These are phyloP conservation scores for Streptopelia turtur DNA, from an alignment of 2,797 vertebrate genomes.

Conservation along the genomic window DNA sequence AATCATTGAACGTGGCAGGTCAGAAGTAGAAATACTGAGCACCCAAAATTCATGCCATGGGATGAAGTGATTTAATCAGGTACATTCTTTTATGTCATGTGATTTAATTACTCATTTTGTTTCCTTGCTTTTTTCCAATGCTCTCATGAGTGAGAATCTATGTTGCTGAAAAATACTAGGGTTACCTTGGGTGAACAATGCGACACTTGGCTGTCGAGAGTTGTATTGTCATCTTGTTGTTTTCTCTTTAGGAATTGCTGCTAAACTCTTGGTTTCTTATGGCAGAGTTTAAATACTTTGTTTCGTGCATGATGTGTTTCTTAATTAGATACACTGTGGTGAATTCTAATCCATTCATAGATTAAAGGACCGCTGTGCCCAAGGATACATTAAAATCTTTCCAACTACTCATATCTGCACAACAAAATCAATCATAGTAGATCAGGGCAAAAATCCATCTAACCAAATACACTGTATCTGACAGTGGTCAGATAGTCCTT, in stretches of 20 bases:
- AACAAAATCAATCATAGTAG: background rate
- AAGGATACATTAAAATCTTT: slow-evolving; percentile 1
- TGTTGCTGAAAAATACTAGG: background rate
- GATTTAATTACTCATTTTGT: background rate
- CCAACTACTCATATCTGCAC: background rate
- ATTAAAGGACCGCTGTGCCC: background rate
- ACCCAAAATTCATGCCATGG: background rate
- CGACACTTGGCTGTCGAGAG: background rate
- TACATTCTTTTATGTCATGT: background rate
- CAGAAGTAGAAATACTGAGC: background rate
- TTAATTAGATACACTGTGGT: slow-evolving; percentile 3
- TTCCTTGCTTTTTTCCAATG: background rate
- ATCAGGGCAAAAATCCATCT: background rate
- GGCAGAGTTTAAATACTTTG: slow-evolving; percentile 29
- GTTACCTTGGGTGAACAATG: background rate
- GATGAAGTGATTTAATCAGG: background rate
- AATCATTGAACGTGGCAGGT: background rate
- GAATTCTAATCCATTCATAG: background rate
- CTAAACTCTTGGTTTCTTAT: background rate
- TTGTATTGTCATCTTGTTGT: background rate
- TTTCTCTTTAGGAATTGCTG: slow-evolving; percentile 17
- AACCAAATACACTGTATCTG: background rate
- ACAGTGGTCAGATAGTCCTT: background rate
- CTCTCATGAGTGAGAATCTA: background rate
- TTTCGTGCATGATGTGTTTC: background rate